Base-by-base conservation (phyloP, 2,113 vertebrate species). In the Gambusia holbrooki region DNA sequence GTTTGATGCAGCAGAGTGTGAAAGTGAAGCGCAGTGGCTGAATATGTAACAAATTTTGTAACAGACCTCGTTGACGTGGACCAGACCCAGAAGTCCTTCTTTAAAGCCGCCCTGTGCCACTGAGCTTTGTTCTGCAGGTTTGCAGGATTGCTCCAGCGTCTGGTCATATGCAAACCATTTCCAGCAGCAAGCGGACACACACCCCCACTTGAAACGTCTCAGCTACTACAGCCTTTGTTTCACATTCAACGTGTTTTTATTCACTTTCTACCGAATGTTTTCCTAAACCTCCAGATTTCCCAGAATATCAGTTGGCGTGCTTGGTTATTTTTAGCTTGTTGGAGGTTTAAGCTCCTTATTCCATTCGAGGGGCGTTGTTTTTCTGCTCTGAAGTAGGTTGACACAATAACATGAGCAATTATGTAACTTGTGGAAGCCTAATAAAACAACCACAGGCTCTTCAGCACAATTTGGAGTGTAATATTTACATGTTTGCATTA, bases 41-140 rank as follows among this genome's bases (percentile, higher is more conserved):
- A 35, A 32, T 5, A 32, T 32, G 5, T 32, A 32, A 32, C 32
- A 32, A 32, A 32, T 32, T 32, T 32, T 32, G 32, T 27, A 27
- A 27, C 27, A 27, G 27, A 54, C 42, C 37, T 28, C 4, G 17
- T 28, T 19, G 65, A 25, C 63, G 40, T 80, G 29, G 27, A 19
- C 62, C 45, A 77, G 76, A 78, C 61, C 2, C 0, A 35, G 51
- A 14, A 5, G 63, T 1, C 67, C 61, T 14, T 29, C 25, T 40
- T 45, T 62, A 32, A 64, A 66, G 72, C 63, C 79, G 51, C 73
- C 77, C 75, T 2, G 58, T 5, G 67, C 22, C 45, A 32, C 7
- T 5, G 63, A 68, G 65, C 76, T 25, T 58, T 70, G 13, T 61
- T 28, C 77, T 35, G 22, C 66, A 82, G 80, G 33, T 82, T 80